These are phyloP conservation scores for Rhynchophorus ferrugineus DNA, from an alignment of 1,140 invertebrate genomes.

Conservation along the genomic window DNA sequence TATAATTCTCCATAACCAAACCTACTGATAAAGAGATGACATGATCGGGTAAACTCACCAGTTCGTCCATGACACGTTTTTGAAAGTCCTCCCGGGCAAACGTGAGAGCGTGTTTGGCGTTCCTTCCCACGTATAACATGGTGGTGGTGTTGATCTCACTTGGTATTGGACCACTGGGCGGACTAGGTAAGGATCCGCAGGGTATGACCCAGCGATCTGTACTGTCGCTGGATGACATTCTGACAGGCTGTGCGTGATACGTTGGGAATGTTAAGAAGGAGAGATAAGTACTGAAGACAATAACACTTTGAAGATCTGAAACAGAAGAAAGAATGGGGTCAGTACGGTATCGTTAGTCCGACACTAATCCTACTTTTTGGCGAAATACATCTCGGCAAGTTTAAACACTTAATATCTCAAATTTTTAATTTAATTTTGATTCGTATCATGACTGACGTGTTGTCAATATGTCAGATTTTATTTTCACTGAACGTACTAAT, in stretches of 20 bases:
- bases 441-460: too few relatives aligned
- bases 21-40: too few relatives aligned
- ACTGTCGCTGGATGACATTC: neutral
- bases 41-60: neutral
- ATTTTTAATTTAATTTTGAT: too few relatives aligned
- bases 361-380: neutral
- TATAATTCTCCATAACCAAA: too few relatives aligned
- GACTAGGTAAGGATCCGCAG: neutral
- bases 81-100: constrained; percentile 45
- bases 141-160: constrained; percentile 35
- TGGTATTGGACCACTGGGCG: neutral
- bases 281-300: constrained; percentile 31
- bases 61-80: too few relatives aligned
- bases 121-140: constrained; percentile 21
- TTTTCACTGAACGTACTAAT: too few relatives aligned
- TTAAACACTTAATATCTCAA: too few relatives aligned
- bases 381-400: too few relatives aligned
- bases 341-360: neutral
- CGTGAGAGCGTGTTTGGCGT: constrained; percentile 39
- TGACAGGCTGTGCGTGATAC: constrained; percentile 4
- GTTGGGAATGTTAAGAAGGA: constrained; percentile 29
- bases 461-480: too few relatives aligned
- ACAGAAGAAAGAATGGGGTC: constrained; percentile 17
- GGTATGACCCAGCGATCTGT: neutral
- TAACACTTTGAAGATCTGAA: constrained; percentile 33